Conservation (phyloP, 2,113 vertebrate genomes). For the Oostethus manadensis region DNA sequence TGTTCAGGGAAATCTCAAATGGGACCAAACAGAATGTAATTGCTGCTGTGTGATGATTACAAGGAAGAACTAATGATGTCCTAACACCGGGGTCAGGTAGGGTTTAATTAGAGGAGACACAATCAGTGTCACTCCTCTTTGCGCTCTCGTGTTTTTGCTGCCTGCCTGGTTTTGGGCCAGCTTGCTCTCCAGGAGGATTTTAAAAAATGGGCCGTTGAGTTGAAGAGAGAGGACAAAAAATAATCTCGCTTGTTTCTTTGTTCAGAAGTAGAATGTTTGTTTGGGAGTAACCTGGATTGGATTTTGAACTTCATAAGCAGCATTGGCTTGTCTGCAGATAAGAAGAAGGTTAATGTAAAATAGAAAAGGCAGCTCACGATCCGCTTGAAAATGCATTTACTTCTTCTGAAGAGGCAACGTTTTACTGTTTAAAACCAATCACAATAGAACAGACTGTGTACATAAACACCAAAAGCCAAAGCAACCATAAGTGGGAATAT, state of each 20-base stretch:
- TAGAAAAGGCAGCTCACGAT: constrained; percentile 23
- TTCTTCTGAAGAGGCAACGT: neutral
- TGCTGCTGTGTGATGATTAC: constrained; percentile 86
- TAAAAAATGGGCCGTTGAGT: constrained; percentile 80
- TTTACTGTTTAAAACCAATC: constrained; percentile 4
- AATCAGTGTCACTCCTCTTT: constrained; percentile 89
- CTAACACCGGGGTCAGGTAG: constrained; percentile 92
- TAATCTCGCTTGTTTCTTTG: constrained; percentile 56
- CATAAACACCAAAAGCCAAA: constrained; percentile 8
- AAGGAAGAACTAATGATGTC: constrained; percentile 92
- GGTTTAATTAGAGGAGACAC: constrained; percentile 96
- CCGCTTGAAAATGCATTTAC: constrained; percentile 16
- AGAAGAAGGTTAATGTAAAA: constrained; percentile 52
- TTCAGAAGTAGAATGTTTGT: constrained; percentile 62
- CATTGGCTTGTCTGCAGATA: constrained; percentile 38
- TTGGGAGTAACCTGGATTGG: constrained; percentile 53
- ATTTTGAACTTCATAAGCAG: constrained; percentile 43
- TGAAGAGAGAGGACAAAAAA: constrained; percentile 63
- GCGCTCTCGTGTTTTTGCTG: constrained; percentile 60
- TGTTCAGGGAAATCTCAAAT: constrained; percentile 76
- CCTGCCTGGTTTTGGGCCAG: constrained; percentile 81
- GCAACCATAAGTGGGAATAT: constrained; percentile 30
- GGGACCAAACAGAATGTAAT: constrained; percentile 86
- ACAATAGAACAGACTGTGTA: neutral
- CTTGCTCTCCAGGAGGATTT: constrained; percentile 74